Evolutionary conservation across 2,888 invertebrate genomes (phyloP), one percentile per base, ranked within the genome.

Genomic region (Lissocephala sabroskyi): DNA sequence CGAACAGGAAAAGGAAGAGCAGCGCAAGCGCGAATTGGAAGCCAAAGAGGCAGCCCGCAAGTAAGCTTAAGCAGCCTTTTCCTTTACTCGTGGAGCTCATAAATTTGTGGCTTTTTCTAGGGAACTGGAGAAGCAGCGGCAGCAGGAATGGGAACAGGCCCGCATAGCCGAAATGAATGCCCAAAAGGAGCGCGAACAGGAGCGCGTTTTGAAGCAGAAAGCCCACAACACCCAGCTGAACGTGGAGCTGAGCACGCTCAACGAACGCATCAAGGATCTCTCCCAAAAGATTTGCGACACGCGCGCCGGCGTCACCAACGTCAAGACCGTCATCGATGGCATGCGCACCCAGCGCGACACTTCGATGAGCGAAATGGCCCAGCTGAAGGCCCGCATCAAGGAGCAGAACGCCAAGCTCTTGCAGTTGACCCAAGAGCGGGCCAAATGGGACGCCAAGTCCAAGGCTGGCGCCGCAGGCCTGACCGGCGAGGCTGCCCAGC

Each of bases 61-160:
- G 84, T 84, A 55, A 60, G 55, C 51, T 17, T 16, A 10, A 16
- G 40, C 11, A 13, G 1, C 4, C 1, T n/a, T 2, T 11, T n/a
- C n/a, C n/a, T n/a, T n/a, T n/a, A n/a, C n/a, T n/a, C n/a, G n/a
- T n/a, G n/a, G n/a, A n/a, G n/a, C n/a, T n/a, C n/a, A n/a, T n/a
- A n/a, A n/a, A n/a, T n/a, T n/a, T n/a, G n/a, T n/a, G n/a, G n/a
- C n/a, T n/a, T n/a, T n/a, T 53, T 3, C 64, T 56, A 89, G 91
- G 81, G 97, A 98, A 86, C 92, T 97, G 90, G 97, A 98, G 79
- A 88, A 97, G 41, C 97, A 97, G 78, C 89, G 98, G 40, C 96
- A 97, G 80, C 86, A 95, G 46, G 98, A 99, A 83, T 96, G 97
- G 95, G 98, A 98, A 84, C 94, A 94, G 77, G 96, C 97, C 80